phyloP scores from a whole-genome alignment of 2,888 invertebrate species.

The Eilema sororculum region DNA sequence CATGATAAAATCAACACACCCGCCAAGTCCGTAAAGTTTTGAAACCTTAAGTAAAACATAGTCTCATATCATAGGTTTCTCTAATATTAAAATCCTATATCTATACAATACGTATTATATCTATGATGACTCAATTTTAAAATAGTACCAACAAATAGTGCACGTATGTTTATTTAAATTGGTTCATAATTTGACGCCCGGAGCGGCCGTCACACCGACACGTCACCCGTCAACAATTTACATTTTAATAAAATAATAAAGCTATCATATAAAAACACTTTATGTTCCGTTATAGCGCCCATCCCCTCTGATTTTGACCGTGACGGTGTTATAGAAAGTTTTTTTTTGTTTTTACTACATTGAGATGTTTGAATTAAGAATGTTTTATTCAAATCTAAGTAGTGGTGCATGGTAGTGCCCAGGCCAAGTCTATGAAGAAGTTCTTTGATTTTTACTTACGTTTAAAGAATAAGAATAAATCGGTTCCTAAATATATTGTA shows the following conservation, averaged over 20 bases:
- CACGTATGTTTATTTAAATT: constrained; percentile 22
- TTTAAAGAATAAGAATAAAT: neutral
- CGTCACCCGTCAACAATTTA: constrained; percentile 69
- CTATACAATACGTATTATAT: neutral
- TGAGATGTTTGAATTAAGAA: constrained; percentile 22
- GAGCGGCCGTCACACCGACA: constrained; percentile 49
- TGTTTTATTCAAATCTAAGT: constrained; percentile 25
- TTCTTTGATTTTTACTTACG: neutral
- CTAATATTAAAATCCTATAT: neutral
- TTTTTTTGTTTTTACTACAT: constrained; percentile 30
- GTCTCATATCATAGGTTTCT: neutral
- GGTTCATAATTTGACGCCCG: constrained; percentile 42
- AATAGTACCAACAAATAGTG: constrained; percentile 31
- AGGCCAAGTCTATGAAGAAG: neutral
- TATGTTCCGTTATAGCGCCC: constrained; percentile 57
- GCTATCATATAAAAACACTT: constrained; percentile 58
- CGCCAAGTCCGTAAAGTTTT: neutral
- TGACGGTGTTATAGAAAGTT: constrained; percentile 16
- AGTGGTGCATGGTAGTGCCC: constrained; percentile 13
- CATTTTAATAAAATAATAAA: constrained; percentile 71
- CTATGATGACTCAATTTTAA: neutral
- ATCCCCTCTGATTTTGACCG: constrained; percentile 29
- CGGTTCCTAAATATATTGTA: too few relatives aligned
- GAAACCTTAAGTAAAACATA: neutral
- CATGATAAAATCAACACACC: neutral